Percentiles rank a stretch among this genome's conserved stretches.
These are phyloP conservation scores for Leptinotarsa lineolata DNA, from an alignment of 1,140 invertebrate genomes.

Conservation along the genomic window DNA sequence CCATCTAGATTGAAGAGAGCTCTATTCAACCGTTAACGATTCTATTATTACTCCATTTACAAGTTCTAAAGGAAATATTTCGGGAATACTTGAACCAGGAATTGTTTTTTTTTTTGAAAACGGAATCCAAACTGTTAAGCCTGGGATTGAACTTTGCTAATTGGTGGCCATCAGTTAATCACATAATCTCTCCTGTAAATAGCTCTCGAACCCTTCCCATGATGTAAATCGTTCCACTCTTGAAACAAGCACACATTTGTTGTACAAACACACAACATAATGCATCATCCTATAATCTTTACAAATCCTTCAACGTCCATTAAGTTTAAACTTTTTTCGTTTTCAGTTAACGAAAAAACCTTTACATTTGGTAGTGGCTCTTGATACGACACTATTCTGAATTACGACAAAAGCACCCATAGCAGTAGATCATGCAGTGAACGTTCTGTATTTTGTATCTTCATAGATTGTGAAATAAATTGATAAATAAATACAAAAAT, in stretches of 20 bases:
- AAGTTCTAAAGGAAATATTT: too few species aligned
- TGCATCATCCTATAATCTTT: constrained; percentile 3
- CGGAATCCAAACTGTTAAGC: not conserved
- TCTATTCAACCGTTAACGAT: too few species aligned
- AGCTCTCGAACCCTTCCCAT: not conserved
- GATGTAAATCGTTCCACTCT: not conserved
- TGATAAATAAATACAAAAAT: too few species aligned
- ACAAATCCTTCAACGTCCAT: not conserved
- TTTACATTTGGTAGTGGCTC: not conserved
- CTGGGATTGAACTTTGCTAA: not conserved
- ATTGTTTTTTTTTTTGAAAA: not conserved
- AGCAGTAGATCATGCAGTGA: too few species aligned
- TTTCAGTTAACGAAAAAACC: not conserved
- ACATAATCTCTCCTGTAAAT: not conserved
- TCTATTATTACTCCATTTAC: too few species aligned
- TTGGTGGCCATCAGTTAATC: constrained; percentile 1
- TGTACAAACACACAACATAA: constrained; percentile 6
- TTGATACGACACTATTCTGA: not conserved
- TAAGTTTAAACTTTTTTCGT: not conserved
- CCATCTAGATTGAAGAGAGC: too few species aligned
- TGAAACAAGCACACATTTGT: constrained; percentile 7
- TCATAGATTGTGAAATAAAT: too few species aligned
- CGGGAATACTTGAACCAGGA: too few species aligned
- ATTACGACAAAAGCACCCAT: too few species aligned
- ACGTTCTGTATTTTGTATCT: too few species aligned